Conservation (phyloP, 2,888 invertebrate genomes). For the Drosophila atripex region DNA sequence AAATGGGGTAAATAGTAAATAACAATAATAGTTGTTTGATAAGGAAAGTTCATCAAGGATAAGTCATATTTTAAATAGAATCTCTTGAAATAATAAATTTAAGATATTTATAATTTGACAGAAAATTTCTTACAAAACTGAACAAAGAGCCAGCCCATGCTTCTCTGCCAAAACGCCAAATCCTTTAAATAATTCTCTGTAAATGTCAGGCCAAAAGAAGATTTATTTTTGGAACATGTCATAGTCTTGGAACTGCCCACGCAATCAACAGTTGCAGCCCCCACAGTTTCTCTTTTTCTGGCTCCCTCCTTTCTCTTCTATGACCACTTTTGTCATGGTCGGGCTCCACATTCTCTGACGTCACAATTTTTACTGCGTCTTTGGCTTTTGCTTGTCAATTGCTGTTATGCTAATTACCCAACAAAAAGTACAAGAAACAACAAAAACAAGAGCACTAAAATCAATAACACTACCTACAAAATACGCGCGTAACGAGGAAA, state of each 20-base stretch:
- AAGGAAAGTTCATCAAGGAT: neutral
- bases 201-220: neutral
- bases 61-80: neutral
- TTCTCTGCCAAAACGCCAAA: neutral
- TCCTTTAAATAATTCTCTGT: neutral
- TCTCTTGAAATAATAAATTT: neutral
- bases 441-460: slow-evolving; percentile 46
- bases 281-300: slow-evolving; percentile 5
- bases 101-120: neutral
- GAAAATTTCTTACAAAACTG: neutral
- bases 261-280: slow-evolving; percentile 53
- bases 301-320: neutral
- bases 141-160: too few relatives aligned
- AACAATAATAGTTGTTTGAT: neutral
- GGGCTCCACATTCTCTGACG: slow-evolving; percentile 45
- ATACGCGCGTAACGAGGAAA: slow-evolving; percentile 32
- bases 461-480: slow-evolving; percentile 53
- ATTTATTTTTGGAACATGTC: slow-evolving; percentile 27
- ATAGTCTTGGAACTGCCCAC: slow-evolving; percentile 36
- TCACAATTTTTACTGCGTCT: slow-evolving; percentile 63
- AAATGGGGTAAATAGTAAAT: neutral
- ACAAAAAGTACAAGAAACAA: slow-evolving; percentile 19
- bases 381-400: slow-evolving; percentile 46
- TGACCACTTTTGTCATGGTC: neutral
- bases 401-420: slow-evolving; percentile 63